Evolutionary conservation across 2,797 vertebrate species (phyloP), one percentile per base, ranked within the genome.

Genomic region (Caiman crocodilus): DNA sequence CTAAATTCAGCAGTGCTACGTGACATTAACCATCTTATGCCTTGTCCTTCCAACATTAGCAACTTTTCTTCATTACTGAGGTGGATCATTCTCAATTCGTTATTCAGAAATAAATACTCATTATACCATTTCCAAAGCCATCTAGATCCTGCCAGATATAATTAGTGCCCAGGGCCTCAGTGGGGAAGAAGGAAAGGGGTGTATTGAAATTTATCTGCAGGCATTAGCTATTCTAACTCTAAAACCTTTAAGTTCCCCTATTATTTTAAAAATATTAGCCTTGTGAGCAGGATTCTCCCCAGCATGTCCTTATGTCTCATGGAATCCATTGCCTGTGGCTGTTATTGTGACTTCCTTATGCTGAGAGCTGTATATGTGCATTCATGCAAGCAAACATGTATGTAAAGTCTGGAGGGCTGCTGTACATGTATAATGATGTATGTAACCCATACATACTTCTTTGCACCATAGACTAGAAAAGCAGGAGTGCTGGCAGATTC

Each of bases 31-130:
- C 94, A 94, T 96, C 93, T 89, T 82, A 80, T 87, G 69, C 90
- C 93, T 94, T 1, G 42, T 75, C 64, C 92, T 93, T 95, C 94
- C 59, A 85, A 87, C 87, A 82, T 82, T 92, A 93, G 91, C 92
- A 94, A 88, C 88, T 90, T 91, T 76, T 89, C 88, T 42, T 55
- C 90, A 84, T 97, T 96, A 92, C 78, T 93, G 93, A 96, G 95
- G 95, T 4, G 0, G 80, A 94, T 96, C 82, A 91, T 92, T 94
- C 2, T 28, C 64, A 87, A 87, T 64, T 84, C 58, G 79, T 73
- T 32, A 76, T 95, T 88, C 58, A 78, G 87, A 86, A 88, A 56
- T 76, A 91, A 95, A 95, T 69, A 32, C 92, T 96, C 84, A 76
- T 93, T 90, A 82, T 82, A 76, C 82, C 73, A 32, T 58, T 90